Percentiles rank a stretch among this genome's conserved stretches.
These are phyloP conservation scores for Gallinago solitaria DNA, from an alignment of 2,797 vertebrate genomes.

Conservation along the genomic window DNA sequence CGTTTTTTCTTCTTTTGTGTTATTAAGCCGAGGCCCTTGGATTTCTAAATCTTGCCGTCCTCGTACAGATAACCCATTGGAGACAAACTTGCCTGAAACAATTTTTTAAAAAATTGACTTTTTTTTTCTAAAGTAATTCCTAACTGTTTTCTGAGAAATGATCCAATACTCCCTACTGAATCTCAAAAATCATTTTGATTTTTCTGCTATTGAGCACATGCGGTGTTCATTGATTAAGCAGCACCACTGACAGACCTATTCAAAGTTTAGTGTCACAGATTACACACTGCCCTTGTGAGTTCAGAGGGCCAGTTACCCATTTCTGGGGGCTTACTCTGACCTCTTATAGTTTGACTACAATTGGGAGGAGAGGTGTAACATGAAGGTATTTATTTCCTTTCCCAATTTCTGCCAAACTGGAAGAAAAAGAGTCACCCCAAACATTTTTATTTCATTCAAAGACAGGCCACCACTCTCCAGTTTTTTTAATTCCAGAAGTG, in stretches of 20 bases:
- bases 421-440: neutral
- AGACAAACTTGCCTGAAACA: conserved; percentile 78
- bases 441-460: neutral
- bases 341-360: neutral
- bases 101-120: neutral
- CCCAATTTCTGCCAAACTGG: neutral
- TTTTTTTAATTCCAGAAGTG: neutral
- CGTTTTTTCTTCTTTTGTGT: conserved; percentile 97
- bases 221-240: rapidly evolving
- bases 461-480: neutral
- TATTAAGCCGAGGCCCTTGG: conserved; percentile 92
- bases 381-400: neutral
- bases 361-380: rapidly evolving
- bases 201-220: neutral
- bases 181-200: neutral
- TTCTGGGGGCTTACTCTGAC: neutral
- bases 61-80: conserved; percentile 83
- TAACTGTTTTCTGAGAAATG: neutral
- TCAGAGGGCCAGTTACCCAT: neutral
- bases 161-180: neutral
- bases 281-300: neutral
- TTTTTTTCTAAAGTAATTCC: neutral
- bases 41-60: conserved; percentile 95
- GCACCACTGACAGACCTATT: neutral
- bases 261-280: neutral